Percentiles rank a stretch among this genome's conserved stretches.
These are phyloP conservation scores for Siphonodentalium dalli DNA, from an alignment of 2,888 invertebrate species.

Conservation along the genomic window DNA sequence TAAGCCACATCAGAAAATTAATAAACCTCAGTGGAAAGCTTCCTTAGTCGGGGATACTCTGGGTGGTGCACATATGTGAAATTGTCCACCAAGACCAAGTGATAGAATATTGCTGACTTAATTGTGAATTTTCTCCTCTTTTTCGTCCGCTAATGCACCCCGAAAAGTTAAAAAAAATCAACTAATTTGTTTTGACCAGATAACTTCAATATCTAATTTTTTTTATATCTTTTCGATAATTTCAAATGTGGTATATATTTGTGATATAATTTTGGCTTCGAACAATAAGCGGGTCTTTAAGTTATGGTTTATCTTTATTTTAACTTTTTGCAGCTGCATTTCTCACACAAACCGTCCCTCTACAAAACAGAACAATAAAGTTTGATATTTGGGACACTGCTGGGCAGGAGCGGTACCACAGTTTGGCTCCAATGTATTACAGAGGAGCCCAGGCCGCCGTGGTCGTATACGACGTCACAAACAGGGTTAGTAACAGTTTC, in stretches of 20 bases:
- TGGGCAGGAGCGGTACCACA: conserved; percentile 96
- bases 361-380: conserved; percentile 95
- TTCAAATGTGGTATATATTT: conserved; percentile 7
- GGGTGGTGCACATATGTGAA: too few species aligned
- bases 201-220: too few species aligned
- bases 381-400: conserved; percentile 99
- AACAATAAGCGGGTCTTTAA: neutral
- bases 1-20: too few species aligned
- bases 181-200: too few species aligned
- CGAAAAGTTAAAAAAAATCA: too few species aligned
- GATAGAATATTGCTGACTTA: too few species aligned
- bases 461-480: conserved; percentile 99
- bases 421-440: conserved; percentile 96
- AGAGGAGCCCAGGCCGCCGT: conserved; percentile 83
- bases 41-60: too few species aligned
- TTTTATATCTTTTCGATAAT: neutral
- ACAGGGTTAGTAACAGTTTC: conserved; percentile 69
- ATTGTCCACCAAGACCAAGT: too few species aligned
- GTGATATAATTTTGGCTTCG: neutral
- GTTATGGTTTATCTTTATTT: neutral
- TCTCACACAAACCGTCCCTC: conserved; percentile 90
- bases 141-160: too few species aligned
- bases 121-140: too few species aligned
- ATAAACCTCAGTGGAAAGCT: too few species aligned
- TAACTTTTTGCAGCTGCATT: conserved; percentile 80